These are phyloP conservation scores for Chironomus riparius DNA, from an alignment of 2,888 invertebrate species.

Conservation along the genomic window DNA sequence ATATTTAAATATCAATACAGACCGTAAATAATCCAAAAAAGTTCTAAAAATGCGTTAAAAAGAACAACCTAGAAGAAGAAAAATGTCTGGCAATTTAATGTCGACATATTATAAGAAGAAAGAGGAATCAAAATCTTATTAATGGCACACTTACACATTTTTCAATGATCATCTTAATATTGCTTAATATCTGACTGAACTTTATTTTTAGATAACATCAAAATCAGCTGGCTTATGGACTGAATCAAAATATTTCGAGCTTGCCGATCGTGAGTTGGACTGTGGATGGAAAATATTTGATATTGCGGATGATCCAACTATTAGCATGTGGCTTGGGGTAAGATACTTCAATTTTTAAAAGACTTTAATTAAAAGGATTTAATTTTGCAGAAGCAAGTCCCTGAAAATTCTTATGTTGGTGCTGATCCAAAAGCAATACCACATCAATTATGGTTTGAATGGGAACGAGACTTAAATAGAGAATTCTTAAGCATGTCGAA, in stretches of 20 bases:
- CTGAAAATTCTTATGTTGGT: conserved; percentile 52
- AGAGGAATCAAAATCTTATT: too few species aligned
- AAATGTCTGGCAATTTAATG: background rate
- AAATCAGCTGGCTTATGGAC: conserved; percentile 78
- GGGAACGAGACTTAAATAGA: conserved; percentile 47
- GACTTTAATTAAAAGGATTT: background rate
- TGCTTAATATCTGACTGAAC: background rate
- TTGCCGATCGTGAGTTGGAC: conserved; percentile 75
- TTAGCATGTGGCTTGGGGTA: conserved; percentile 60
- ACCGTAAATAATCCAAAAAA: too few species aligned
- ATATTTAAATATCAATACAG: too few species aligned
- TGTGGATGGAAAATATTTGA: conserved; percentile 87
- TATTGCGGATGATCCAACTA: conserved; percentile 52
- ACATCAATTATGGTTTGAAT: conserved; percentile 55
- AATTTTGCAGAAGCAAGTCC: conserved; percentile 34
- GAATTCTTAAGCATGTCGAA: conserved; percentile 34
- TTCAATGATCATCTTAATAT: too few species aligned
- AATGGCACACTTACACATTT: too few species aligned
- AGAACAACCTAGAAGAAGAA: background rate
- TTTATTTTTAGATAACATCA: conserved; percentile 39
- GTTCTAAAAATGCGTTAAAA: too few species aligned
- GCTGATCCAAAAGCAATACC: conserved; percentile 66
- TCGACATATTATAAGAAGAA: too few species aligned
- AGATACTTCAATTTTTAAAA: conserved; percentile 27
- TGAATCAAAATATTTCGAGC: conserved; percentile 76